Percentiles rank a stretch among this genome's conserved stretches.
Evolutionary conservation across 2,113 vertebrate genomes (phyloP).

Genomic region (Micronisus gabar): DNA sequence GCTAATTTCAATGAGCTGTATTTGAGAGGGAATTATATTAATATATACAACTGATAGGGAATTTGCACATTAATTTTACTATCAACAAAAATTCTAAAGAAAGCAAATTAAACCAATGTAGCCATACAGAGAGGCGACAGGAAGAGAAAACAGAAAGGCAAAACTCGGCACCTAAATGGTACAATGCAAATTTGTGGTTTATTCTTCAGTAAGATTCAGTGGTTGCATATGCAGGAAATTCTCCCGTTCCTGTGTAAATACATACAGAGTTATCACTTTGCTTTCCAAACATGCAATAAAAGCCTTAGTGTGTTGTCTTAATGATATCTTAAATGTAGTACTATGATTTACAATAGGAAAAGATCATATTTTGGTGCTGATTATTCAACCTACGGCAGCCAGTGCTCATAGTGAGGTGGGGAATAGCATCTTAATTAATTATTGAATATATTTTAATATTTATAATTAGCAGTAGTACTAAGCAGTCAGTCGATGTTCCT

Average conservation of each 20-base stretch:
- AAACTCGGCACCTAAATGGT: neutral
- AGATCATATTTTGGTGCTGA: neutral
- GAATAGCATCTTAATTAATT: conserved; percentile 49
- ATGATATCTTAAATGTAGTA: neutral
- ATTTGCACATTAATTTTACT: conserved; percentile 49
- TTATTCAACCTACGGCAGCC: conserved; percentile 12
- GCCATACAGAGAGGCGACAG: neutral
- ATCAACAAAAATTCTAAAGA: conserved; percentile 30
- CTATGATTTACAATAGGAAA: conserved; percentile 10
- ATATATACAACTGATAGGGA: conserved; percentile 38
- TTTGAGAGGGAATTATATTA: conserved; percentile 43
- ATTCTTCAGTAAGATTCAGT: neutral
- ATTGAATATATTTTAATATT: conserved; percentile 50
- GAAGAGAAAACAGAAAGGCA: neutral
- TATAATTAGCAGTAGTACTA: conserved; percentile 48
- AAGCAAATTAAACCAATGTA: conserved; percentile 27
- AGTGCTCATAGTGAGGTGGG: neutral
- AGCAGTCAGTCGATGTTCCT: conserved; percentile 43
- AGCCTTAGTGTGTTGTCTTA: neutral
- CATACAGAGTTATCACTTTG: neutral
- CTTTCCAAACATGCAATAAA: neutral
- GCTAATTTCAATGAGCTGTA: conserved; percentile 30
- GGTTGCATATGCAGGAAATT: neutral
- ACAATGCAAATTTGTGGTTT: neutral
- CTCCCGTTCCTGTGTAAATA: neutral